Evolutionary conservation across 2,113 vertebrate genomes (phyloP), one percentile per base, ranked within the genome.

Genomic region (Erpornis zantholeuca): DNA sequence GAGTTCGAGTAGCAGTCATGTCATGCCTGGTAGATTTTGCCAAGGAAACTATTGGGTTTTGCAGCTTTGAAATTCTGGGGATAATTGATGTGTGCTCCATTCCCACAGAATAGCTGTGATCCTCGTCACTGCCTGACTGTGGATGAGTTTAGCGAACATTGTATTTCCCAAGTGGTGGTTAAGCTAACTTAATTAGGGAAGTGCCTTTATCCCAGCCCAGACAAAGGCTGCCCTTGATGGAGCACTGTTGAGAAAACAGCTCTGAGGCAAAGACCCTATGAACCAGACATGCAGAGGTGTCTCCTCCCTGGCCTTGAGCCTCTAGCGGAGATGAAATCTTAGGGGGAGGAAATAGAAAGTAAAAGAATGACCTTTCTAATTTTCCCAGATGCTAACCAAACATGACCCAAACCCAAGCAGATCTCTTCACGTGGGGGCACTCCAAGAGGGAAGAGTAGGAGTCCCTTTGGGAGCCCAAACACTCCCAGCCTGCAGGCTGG

Each of bases 11-110:
- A 92, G 85, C 87, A 94, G 94, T 93, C 94, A 11, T 90, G 94
- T 94, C 94, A 94, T 95, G 91, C 93, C 89, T 92, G 86, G 89
- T 42, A 96, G 91, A 96, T 89, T 96, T 95, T 94, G 64, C 93
- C 91, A 94, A 95, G 92, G 90, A 96, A 96, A 96, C 94, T 82
- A 57, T 90, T 94, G 94, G 90, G 3, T 80, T 94, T 92, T 85
- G 61, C 42, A 92, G 93, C 94, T 92, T 96, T 95, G 93, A 96
- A 96, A 88, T 72, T 94, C 82, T 86, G 82, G 64, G 89, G 66
- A 79, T 96, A 95, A 96, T 93, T 95, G 96, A 81, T 15, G 2
- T 73, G 84, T 50, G 64, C 82, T 82, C 84, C 93, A 91, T 94
- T 95, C 95, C 94, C 84, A 61, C 89, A 94, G 84, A 95, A 96